Conservation (phyloP, 2,888 invertebrate species). For the Cerceris ruficornis region DNA sequence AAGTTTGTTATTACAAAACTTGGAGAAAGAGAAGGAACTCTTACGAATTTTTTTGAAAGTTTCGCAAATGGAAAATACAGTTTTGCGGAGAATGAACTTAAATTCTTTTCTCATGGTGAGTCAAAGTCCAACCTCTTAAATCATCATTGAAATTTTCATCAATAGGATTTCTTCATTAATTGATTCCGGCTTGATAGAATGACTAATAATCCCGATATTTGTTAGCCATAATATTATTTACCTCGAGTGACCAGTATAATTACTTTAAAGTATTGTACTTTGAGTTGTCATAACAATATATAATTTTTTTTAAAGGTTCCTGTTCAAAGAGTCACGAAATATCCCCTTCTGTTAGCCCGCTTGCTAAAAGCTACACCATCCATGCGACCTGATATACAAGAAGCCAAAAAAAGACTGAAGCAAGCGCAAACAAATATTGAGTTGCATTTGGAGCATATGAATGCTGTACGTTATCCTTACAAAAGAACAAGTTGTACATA, state of each 20-base stretch:
- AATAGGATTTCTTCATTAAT: neutral
- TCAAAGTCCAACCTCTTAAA: neutral
- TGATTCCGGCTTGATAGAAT: constrained; percentile 5
- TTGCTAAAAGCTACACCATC: constrained; percentile 94
- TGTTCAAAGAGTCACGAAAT: constrained; percentile 98
- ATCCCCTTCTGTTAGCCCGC: constrained; percentile 94
- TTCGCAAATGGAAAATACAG: constrained; percentile 97
- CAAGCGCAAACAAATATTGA: constrained; percentile 96
- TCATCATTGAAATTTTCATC: neutral
- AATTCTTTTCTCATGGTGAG: constrained; percentile 98
- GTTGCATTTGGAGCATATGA: constrained; percentile 96
- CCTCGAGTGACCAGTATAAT: too few species aligned
- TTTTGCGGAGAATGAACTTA: constrained; percentile 96
- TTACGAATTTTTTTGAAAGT: constrained; percentile 96
- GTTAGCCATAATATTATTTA: too few species aligned
- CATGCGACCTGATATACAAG: constrained; percentile 86
- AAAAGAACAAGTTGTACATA: too few species aligned
- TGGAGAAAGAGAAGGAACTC: constrained; percentile 97
- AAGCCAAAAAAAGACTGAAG: constrained; percentile 91
- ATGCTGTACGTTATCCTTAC: constrained; percentile 84
- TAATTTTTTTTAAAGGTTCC: constrained; percentile 86
- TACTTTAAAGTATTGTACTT: too few species aligned
- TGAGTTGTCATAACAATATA: too few species aligned
- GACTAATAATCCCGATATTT: too few species aligned
- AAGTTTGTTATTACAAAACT: constrained; percentile 92